Base-by-base conservation (phyloP, 1,140 invertebrate species). In the Heliothis subflexa region DNA sequence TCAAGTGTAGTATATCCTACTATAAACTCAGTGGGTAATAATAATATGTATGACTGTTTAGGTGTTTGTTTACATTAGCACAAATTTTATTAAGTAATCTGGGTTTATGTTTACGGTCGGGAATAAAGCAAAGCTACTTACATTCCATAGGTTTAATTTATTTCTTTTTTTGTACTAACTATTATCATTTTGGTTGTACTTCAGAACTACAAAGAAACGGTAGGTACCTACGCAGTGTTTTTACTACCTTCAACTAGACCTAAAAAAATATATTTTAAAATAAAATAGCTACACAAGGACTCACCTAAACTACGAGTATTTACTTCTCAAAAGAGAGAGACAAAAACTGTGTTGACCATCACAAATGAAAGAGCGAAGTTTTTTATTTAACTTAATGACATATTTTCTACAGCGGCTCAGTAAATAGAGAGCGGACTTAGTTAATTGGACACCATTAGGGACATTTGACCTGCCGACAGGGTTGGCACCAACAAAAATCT, bases 371-470 rank as follows among this genome's bases (percentile, higher is more conserved):
- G 47, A 52, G 47, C 18, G 16, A 50, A 61, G 47, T 9, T 11
- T 50, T 76, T 76, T 64, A 57, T 72, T 57, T 18, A 40, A 64
- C 13, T 76, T 76, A 76, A 76, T 76, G 73, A 76, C 55, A 76
- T 76, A 64, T 76, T 64, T 76, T 64, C 50, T 59, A 73, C 54
- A 73, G 54, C n/a, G 55, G 9, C 54, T 57, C n/a, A 47, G 74
- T 76, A 76, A 76, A 76, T 76, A 76, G 10, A 76, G 74, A 66
- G 74, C 74, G 21, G 61, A 55, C 61, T 66, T 66, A 64, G 74
- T 76, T 76, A 76, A 76, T 76, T 76, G 74, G 74, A 66, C 49
- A 76, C 74, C 74, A 66, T 76, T 76, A 76, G 49, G 74, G 61
- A 76, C 74, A 55, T 76, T 55, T 54, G 74, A 76, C 62, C 74